Percentiles rank a stretch among this genome's conserved stretches.
Conservation (phyloP, 1,140 invertebrate genomes). For the Protaetia brevitarsis region DNA sequence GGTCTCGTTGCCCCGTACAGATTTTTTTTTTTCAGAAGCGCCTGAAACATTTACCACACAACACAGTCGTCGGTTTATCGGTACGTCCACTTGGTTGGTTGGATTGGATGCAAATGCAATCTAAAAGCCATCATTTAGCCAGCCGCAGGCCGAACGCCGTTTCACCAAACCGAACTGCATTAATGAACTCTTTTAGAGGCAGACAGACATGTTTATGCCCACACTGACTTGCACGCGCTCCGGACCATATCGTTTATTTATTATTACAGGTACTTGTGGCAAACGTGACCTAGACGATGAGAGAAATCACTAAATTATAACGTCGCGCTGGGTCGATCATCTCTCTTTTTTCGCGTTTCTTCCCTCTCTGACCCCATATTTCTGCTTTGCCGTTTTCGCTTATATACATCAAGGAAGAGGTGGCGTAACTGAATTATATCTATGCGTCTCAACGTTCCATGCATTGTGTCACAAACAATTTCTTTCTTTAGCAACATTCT, state of each 20-base stretch:
- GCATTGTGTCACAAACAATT: no score
- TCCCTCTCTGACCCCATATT: background rate
- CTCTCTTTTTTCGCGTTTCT: background rate
- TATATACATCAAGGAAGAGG: background rate
- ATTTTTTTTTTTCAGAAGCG: background rate
- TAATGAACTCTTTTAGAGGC: constrained; percentile 48
- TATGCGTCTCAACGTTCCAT: no score
- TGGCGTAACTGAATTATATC: no score
- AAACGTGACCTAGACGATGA: constrained; percentile 47
- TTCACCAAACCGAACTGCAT: constrained; percentile 44
- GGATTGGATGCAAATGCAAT: constrained; percentile 44
- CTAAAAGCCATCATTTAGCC: constrained; percentile 47
- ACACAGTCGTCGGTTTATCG: background rate
- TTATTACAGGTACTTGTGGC: constrained; percentile 45
- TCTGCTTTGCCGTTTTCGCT: background rate
- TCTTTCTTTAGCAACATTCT: no score
- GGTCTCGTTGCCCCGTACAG: background rate
- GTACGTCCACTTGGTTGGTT: constrained; percentile 1
- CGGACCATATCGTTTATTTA: constrained; percentile 48
- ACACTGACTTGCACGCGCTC: constrained; percentile 46
- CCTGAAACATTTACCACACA: background rate
- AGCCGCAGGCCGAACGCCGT: constrained; percentile 43
- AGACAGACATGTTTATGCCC: constrained; percentile 46
- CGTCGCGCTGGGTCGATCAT: constrained; percentile 24
- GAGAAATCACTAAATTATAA: constrained; percentile 46